A percentile compares a stretch with the other conserved stretches of the same genome.
Evolutionary conservation across 2,113 vertebrate species (phyloP).

Genomic region (Phaethornis superciliosus): DNA sequence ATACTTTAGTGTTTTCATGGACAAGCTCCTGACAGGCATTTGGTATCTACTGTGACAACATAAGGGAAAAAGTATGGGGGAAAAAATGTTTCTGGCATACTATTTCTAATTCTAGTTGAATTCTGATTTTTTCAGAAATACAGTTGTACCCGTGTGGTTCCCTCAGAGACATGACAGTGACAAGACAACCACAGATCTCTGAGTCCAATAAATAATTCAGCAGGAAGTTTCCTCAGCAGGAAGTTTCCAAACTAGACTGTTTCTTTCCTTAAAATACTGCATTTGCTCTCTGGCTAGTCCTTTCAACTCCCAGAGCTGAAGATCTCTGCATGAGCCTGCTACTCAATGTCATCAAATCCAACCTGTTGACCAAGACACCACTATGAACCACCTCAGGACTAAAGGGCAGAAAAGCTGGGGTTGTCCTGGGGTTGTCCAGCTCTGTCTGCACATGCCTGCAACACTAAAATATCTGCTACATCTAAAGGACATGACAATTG

Average conservation of each 20-base stretch:
- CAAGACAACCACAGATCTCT: background rate
- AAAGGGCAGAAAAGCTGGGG: background rate
- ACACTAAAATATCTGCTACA: background rate
- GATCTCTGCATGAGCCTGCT: background rate
- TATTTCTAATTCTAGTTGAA: background rate
- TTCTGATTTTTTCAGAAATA: background rate
- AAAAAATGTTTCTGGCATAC: background rate
- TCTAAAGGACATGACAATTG: background rate
- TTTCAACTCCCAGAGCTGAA: background rate
- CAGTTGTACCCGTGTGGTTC: background rate
- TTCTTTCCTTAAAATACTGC: background rate
- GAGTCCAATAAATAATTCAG: background rate
- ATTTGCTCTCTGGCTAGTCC: background rate
- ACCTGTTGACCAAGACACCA: background rate
- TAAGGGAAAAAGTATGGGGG: background rate
- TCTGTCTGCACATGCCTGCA: background rate
- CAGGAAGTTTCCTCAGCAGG: background rate
- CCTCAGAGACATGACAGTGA: background rate
- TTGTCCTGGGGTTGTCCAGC: background rate
- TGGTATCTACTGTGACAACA: background rate
- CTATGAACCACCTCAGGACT: background rate
- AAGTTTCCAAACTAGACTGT: background rate
- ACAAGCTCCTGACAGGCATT: background rate
- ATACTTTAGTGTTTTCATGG: background rate
- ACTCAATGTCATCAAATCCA: background rate